Conservation (phyloP, 2,113 vertebrate species). For the Donacobius atricapilla region DNA sequence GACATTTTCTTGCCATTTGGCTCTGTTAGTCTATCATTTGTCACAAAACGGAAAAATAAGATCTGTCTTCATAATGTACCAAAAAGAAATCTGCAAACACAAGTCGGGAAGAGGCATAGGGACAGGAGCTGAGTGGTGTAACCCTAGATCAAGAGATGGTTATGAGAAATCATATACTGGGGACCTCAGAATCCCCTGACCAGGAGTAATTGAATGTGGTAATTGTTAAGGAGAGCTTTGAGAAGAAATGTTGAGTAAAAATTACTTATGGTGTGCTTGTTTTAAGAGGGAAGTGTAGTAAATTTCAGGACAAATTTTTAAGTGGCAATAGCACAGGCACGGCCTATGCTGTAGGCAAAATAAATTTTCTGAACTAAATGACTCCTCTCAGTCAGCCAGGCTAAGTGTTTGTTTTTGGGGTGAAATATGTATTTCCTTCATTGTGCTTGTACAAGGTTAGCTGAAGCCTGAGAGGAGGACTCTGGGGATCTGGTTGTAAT, state of each 20-base stretch:
- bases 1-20: slow-evolving; percentile 44
- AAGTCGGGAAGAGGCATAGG: neutral
- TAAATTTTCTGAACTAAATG: slow-evolving; percentile 44
- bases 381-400: slow-evolving; percentile 25
- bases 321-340: neutral
- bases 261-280: neutral
- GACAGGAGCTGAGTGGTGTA: slow-evolving; percentile 1
- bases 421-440: slow-evolving; percentile 29
- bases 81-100: slow-evolving; percentile 10
- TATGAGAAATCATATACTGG: slow-evolving; percentile 6
- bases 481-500: neutral
- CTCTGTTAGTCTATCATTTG: slow-evolving; percentile 53
- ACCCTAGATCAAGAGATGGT: slow-evolving; percentile 25
- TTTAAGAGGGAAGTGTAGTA: slow-evolving; percentile 53
- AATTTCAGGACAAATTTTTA: slow-evolving; percentile 54
- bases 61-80: slow-evolving; percentile 16
- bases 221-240: slow-evolving; percentile 35
- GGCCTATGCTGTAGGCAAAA: slow-evolving; percentile 12
- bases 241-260: slow-evolving; percentile 35
- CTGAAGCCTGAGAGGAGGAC: neutral
- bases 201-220: slow-evolving; percentile 3
- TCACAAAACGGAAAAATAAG: slow-evolving; percentile 59
- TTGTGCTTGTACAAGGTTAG: neutral
- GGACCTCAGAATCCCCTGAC: neutral
- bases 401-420: slow-evolving; percentile 11